Evolutionary conservation across 2,888 invertebrate genomes (phyloP).

Genomic region (Diplolepis rosae): DNA sequence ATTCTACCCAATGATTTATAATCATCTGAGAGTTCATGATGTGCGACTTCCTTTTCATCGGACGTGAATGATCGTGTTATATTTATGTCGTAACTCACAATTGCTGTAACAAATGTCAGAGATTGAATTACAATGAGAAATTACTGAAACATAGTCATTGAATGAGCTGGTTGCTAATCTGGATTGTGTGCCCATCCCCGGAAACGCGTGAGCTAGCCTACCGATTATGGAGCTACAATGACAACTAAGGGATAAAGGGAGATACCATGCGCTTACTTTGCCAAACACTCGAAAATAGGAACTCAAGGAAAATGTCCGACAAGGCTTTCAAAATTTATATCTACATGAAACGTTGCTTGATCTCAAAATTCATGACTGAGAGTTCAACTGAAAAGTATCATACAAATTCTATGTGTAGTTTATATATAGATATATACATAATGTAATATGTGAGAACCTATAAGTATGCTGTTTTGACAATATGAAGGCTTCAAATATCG

Average conservation of each 20-base stretch:
- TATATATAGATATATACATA: conserved; percentile 22
- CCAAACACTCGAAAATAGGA: conserved; percentile 29
- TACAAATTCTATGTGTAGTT: conserved; percentile 19
- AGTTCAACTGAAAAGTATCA: conserved; percentile 28
- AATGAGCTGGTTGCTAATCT: conserved; percentile 29
- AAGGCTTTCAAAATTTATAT: conserved; percentile 26
- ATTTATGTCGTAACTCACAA: background rate
- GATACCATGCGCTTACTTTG: conserved; percentile 31
- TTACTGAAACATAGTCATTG: conserved; percentile 31
- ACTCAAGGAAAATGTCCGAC: conserved; percentile 29
- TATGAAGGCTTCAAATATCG: conserved; percentile 35
- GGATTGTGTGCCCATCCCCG: conserved; percentile 31
- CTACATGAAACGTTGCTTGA: conserved; percentile 21
- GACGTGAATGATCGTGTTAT: background rate
- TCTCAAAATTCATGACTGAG: conserved; percentile 24
- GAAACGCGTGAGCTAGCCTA: conserved; percentile 31
- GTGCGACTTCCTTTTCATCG: background rate
- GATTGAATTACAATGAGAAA: conserved; percentile 30
- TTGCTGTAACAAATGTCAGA: conserved; percentile 1
- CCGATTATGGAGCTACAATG: conserved; percentile 30
- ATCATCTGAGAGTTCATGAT: background rate
- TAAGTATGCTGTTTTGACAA: conserved; percentile 39
- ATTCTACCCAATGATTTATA: background rate
- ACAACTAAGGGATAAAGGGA: conserved; percentile 32
- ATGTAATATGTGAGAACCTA: conserved; percentile 22